Conservation (phyloP, 1,140 invertebrate genomes). For the Hylyphantes graminicola region DNA sequence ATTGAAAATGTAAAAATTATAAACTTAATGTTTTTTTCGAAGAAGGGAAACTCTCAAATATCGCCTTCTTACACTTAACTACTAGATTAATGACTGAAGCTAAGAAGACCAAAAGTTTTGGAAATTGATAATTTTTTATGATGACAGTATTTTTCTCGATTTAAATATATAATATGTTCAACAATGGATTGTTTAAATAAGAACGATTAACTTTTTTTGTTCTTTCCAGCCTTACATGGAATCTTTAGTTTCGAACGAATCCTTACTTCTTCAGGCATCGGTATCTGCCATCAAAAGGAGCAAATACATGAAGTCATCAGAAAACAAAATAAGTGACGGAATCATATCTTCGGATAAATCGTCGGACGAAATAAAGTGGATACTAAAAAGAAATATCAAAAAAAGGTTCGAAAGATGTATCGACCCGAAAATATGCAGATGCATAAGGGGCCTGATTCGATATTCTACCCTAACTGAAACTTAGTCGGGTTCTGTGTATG, state of each 20-base stretch:
- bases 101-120: too few species aligned
- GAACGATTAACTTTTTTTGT: background rate
- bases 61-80: too few species aligned
- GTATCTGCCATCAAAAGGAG: conserved; percentile 27
- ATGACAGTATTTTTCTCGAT: too few species aligned
- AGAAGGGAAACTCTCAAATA: too few species aligned
- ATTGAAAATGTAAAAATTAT: too few species aligned
- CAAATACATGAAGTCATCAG: conserved; percentile 57
- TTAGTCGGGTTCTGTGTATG: conserved; percentile 34
- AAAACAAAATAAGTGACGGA: conserved; percentile 54
- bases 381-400: conserved; percentile 35
- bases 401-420: conserved; percentile 44
- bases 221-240: background rate
- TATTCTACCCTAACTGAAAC: conserved; percentile 56
- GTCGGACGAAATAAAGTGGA: conserved; percentile 52
- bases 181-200: background rate
- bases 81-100: too few species aligned
- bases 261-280: conserved; percentile 3
- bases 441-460: conserved; percentile 39
- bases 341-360: conserved; percentile 56
- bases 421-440: conserved; percentile 52
- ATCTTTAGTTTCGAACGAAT: conserved; percentile 15
- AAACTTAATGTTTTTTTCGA: too few species aligned
- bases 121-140: too few species aligned
- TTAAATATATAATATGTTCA: background rate